Evolutionary conservation across 2,797 vertebrate genomes (phyloP), one percentile per base, ranked within the genome.

Genomic region (Champsocephalus gunnari): DNA sequence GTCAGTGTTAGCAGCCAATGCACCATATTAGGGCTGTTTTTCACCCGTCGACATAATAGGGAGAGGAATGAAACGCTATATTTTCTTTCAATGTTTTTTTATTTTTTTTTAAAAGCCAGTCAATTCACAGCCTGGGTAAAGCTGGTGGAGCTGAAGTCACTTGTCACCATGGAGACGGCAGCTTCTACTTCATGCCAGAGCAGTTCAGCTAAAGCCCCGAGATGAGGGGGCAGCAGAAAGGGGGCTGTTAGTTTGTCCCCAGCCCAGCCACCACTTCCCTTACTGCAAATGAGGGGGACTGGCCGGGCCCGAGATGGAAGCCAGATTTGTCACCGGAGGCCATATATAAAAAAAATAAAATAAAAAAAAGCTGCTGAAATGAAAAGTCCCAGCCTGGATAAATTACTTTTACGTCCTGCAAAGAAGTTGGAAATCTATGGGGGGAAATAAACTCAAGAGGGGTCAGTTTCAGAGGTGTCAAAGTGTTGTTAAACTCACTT

Each of bases 151-250:
- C 81, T 86, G 80, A 89, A 89, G 90, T 89, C 88, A 87, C 92
- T 90, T 83, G 92, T 95, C 92, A 89, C 93, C 93, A 94, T 94
- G 94, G 94, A 89, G 91, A 94, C 91, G 49, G 92, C 73, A 86
- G 91, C 83, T 87, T 86, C 76, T 71, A 79, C 90, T 92, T 88
- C 88, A 92, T 91, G 91, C 89, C 91, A 93, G 88, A 92, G 88
- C 86, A 87, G 87, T 88, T 89, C 77, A 48, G 77, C 86, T 81
- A 87, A 92, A 93, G 87, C 89, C 88, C 82, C 76, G 38, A 82
- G 82, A 88, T 84, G 86, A 84, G 86, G 84, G 80, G 80, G 85
- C 73, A 90, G 73, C 71, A 73, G 73, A 65, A 83, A 89, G 83
- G 75, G 34, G 81, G 74, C 76, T 81, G 83, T 62, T 75, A 71